These are phyloP conservation scores for Esox masquinongy DNA, from an alignment of 2,797 vertebrate species.

Conservation along the genomic window DNA sequence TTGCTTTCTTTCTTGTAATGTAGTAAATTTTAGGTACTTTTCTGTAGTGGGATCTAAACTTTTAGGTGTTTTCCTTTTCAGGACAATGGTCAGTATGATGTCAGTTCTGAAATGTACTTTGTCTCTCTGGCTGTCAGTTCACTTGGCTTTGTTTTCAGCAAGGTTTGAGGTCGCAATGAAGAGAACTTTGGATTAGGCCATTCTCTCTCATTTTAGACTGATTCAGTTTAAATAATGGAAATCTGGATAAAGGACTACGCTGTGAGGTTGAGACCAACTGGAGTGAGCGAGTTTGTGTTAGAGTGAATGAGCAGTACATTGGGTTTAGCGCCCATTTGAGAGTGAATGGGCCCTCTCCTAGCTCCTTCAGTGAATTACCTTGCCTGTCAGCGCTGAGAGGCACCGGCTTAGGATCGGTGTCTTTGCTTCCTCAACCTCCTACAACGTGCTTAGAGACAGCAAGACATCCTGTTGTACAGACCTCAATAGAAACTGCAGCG, in stretches of 20 bases:
- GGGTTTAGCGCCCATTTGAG: background rate
- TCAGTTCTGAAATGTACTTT: background rate
- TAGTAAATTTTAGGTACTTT: background rate
- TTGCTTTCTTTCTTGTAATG: too few relatives aligned
- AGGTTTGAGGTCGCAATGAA: background rate
- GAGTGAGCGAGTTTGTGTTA: background rate
- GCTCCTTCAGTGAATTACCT: background rate
- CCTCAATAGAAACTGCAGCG: background rate
- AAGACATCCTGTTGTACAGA: conserved; percentile 5
- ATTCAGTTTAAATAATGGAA: background rate
- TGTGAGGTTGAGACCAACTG: background rate
- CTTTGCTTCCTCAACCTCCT: background rate
- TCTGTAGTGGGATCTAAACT: background rate
- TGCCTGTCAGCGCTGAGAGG: background rate
- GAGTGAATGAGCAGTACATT: too few relatives aligned
- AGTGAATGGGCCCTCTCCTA: background rate
- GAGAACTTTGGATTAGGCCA: background rate
- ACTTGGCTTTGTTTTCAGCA: background rate
- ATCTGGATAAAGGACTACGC: background rate
- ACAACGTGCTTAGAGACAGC: background rate
- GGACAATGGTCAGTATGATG: background rate
- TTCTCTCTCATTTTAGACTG: background rate
- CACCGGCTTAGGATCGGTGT: background rate
- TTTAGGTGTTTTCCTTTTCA: background rate
- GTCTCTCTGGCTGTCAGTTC: background rate